These are phyloP conservation scores for Calameuta idolon DNA, from an alignment of 2,888 invertebrate species.

Conservation along the genomic window DNA sequence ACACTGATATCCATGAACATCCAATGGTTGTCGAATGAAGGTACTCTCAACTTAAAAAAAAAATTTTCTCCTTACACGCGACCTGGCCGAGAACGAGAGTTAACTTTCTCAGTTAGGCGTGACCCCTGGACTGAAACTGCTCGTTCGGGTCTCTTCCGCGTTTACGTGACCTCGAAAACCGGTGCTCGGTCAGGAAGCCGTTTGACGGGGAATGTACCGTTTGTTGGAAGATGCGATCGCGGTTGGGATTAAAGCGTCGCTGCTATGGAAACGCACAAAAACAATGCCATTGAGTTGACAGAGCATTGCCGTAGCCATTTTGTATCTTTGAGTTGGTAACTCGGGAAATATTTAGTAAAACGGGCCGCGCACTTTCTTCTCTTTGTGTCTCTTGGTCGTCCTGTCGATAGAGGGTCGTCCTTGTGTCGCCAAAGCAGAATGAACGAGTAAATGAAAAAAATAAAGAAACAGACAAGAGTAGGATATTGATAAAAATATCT, in stretches of 20 bases:
- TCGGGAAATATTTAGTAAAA: background rate
- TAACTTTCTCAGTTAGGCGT: background rate
- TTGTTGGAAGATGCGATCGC: conserved; percentile 37
- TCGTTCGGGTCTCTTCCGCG: background rate
- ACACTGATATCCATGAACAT: background rate
- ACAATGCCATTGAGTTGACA: background rate
- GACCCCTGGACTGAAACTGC: background rate
- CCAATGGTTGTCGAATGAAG: background rate
- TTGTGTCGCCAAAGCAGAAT: background rate
- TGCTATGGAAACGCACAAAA: background rate
- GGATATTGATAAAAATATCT: background rate
- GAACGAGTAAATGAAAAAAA: background rate
- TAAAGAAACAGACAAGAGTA: background rate
- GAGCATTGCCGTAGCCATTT: background rate
- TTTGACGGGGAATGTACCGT: conserved; percentile 41
- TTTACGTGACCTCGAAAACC: background rate
- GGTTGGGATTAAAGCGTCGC: conserved; percentile 31
- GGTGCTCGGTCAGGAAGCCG: conserved; percentile 18
- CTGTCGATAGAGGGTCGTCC: background rate
- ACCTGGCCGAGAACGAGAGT: background rate
- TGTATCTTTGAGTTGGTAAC: background rate
- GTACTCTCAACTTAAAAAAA: background rate
- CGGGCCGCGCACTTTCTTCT: background rate
- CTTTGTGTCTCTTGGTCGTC: background rate
- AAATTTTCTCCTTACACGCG: background rate